Evolutionary conservation across 2,888 invertebrate species (phyloP), one percentile per base, ranked within the genome.

Genomic region (Incurvaria masculella): DNA sequence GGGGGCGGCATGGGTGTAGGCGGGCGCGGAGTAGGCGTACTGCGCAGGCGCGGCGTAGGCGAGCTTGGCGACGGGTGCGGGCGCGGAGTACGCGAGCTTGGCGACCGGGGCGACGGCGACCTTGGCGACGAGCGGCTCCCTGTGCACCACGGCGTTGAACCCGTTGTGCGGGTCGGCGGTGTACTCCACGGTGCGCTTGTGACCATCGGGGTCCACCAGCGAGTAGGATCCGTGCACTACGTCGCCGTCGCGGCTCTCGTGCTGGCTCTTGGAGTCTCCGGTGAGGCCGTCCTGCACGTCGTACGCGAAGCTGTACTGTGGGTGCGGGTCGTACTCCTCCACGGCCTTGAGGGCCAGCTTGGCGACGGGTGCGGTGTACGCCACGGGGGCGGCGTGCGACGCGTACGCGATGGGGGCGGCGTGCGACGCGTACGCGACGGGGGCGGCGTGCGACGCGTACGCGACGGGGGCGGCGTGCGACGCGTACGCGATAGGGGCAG

Each of bases 251-350:
- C 80, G 73, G 46, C 60, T 64, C 59, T 80, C 80, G 48, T 69
- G 66, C 57, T 79, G 79, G 58, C 63, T 66, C 59, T 80, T 80
- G 53, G 65, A 63, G 49, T 66, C 61, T 21, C 64, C 64, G 0
- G 66, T 48, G 43, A 64, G 66, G 14, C 61, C 59, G 53, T 65
- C 65, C 42, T 65, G 66, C 44, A 57, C 65, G 44, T 60, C 59
- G 54, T 64, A 52, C 11, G 56, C 53, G 46, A 46, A 44, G 27
- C 41, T 50, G 46, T 27, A 56, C 54, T 46, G 87, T 86, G 56
- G 83, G 85, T 87, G 83, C 82, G 84, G 43, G 48, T 50, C 70
- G 66, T 75, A 75, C 44, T 59, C 58, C n/a, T 63, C 59, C 49
- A 63, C 62, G 45, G 60, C 57, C 42, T 62, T 52, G 20, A 50